Conservation (phyloP, 2,113 vertebrate species). For the Callithrix jacchus region DNA sequence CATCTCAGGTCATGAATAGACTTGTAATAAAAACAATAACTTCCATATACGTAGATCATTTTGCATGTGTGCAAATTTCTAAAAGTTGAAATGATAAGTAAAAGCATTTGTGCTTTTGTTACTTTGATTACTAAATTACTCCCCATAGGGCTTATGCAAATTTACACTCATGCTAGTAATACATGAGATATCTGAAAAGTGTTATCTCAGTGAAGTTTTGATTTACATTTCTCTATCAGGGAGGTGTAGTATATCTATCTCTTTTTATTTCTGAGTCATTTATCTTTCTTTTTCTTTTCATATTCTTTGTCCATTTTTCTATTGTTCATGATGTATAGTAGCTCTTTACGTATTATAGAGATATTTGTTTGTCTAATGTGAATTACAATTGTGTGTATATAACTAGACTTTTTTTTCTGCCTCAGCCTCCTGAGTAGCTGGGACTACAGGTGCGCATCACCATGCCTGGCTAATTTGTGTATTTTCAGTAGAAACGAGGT, state of each 20-base stretch:
- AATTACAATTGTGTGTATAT: not conserved
- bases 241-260: not conserved
- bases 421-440: too few relatives aligned
- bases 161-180: not conserved
- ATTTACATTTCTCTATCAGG: not conserved
- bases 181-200: not conserved
- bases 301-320: not conserved
- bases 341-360: not conserved
- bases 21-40: not conserved
- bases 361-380: not conserved
- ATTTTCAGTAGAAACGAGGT: too few relatives aligned
- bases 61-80: not conserved
- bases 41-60: not conserved
- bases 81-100: conserved; percentile 16
- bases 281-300: conserved; percentile 1
- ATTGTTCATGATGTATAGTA: not conserved
- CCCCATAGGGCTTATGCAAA: not conserved
- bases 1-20: not conserved
- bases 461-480: too few relatives aligned
- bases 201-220: not conserved
- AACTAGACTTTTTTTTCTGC: not conserved
- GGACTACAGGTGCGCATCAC: too few relatives aligned
- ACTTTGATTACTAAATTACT: not conserved
- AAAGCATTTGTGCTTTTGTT: not conserved
- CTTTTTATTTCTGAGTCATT: not conserved